Percentiles rank a stretch among this genome's conserved stretches.
Evolutionary conservation across 2,113 vertebrate species (phyloP).

Genomic region (Lophochroa leadbeateri): DNA sequence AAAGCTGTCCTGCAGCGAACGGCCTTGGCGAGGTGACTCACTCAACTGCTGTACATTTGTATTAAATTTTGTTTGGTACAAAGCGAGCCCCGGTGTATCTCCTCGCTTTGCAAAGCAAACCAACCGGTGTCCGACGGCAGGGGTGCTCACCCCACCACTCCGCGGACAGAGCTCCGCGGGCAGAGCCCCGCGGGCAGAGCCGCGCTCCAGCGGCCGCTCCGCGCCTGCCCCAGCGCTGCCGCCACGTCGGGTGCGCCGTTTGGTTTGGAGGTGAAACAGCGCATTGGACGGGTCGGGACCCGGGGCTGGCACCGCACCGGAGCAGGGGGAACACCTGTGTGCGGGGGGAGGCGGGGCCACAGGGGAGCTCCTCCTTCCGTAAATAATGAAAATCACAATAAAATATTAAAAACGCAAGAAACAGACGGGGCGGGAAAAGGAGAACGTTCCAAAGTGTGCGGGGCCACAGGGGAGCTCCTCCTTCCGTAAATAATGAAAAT

Average conservation of each 20-base stretch:
- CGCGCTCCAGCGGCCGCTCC: not conserved
- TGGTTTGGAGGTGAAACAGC: not conserved
- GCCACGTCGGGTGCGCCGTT: accelerated
- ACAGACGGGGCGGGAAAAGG: not conserved
- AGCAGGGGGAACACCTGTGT: not conserved
- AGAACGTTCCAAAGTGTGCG: no score
- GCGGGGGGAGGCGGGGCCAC: not conserved
- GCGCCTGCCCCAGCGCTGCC: not conserved
- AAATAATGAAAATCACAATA: not conserved
- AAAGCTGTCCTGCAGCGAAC: accelerated
- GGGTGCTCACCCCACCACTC: not conserved
- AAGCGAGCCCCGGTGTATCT: not conserved
- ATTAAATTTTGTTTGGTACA: not conserved
- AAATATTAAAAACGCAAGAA: not conserved
- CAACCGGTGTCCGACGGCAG: not conserved
- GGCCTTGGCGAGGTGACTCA: not conserved
- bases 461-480: no score
- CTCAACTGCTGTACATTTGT: not conserved
- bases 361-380: not conserved
- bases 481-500: no score
- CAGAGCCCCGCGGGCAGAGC: not conserved
- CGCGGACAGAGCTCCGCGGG: not conserved
- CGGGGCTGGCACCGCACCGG: accelerated
- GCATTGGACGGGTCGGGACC: accelerated
- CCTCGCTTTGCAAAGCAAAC: not conserved